A percentile compares a stretch with the other conserved stretches of the same genome.
Conservation (phyloP, 2,888 invertebrate genomes). For the Dysmachus trigonus region DNA sequence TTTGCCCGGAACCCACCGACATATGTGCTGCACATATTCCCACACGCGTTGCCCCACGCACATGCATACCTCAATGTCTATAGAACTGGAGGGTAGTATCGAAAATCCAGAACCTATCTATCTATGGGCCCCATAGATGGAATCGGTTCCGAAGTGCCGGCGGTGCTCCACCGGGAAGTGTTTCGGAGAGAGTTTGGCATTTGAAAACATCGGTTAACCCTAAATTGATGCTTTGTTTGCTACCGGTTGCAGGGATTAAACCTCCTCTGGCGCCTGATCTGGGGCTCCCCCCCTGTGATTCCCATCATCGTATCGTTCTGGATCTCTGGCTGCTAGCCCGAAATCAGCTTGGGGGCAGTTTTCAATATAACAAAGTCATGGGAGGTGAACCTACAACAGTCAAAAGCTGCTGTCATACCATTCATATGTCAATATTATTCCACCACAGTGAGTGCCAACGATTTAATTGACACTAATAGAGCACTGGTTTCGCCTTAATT, state of each 20-base stretch:
- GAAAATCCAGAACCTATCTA: slow-evolving; percentile 17
- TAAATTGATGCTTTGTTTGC: slow-evolving; percentile 47
- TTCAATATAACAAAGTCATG: slow-evolving; percentile 27
- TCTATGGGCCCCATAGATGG: not conserved
- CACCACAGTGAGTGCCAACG: slow-evolving; percentile 2
- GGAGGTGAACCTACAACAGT: not conserved
- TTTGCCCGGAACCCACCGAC: not conserved
- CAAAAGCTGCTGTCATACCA: slow-evolving; percentile 15
- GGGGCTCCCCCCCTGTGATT: not conserved
- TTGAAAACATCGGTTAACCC: slow-evolving; percentile 46
- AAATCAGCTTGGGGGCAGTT: slow-evolving; percentile 28
- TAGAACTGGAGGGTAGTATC: slow-evolving; percentile 33
- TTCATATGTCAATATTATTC: slow-evolving; percentile 39
- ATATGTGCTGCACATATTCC: slow-evolving; percentile 16
- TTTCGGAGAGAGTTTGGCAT: slow-evolving; percentile 23
- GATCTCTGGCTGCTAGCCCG: not conserved
- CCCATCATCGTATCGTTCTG: not conserved
- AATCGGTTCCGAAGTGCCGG: not conserved
- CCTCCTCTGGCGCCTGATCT: slow-evolving; percentile 18
- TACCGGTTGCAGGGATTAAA: slow-evolving; percentile 39
- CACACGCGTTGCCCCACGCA: not conserved
- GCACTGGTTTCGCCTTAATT: not conserved
- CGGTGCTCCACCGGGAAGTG: not conserved
- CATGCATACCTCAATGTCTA: not conserved
- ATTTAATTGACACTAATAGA: slow-evolving; percentile 40